Evolutionary conservation across 1,140 invertebrate species (phyloP).

Genomic region (Oedothorax gibbosus): DNA sequence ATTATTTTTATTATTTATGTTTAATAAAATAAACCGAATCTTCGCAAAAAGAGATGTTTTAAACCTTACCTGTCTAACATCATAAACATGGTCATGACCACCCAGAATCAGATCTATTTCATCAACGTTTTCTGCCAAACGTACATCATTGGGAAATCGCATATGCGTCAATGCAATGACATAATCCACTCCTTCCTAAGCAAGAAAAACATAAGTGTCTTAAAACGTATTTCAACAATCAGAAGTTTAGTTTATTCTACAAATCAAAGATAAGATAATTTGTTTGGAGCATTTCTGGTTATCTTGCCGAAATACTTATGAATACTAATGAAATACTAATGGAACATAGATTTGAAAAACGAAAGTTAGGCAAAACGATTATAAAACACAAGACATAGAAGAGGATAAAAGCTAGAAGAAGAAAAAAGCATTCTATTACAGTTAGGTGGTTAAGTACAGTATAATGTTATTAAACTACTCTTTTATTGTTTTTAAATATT

Average conservation of each 20-base stretch:
- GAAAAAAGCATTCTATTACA: not conserved
- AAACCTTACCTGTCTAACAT: slow-evolving; percentile 73
- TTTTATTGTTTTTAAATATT: too few species aligned
- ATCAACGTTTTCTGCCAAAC: slow-evolving; percentile 80
- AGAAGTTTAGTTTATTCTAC: not conserved
- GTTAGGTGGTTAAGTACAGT: not conserved
- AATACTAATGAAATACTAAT: too few species aligned
- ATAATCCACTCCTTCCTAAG: slow-evolving; percentile 81
- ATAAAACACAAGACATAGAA: not conserved
- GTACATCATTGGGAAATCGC: slow-evolving; percentile 88
- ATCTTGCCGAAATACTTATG: too few species aligned
- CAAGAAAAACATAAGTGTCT: not conserved
- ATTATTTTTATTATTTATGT: too few species aligned
- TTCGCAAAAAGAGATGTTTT: not conserved
- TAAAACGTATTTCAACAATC: not conserved
- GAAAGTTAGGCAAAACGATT: not conserved
- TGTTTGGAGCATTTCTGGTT: too few species aligned
- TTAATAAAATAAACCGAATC: not conserved
- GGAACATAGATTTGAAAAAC: too few species aligned
- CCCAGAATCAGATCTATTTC: slow-evolving; percentile 90
- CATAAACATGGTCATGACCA: slow-evolving; percentile 87
- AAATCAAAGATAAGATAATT: not conserved
- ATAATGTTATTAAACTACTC: not conserved
- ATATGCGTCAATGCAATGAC: slow-evolving; percentile 93
- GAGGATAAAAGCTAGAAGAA: not conserved